Base-by-base conservation (phyloP, 1,140 invertebrate species). In the Zaprionus lachaisei region DNA sequence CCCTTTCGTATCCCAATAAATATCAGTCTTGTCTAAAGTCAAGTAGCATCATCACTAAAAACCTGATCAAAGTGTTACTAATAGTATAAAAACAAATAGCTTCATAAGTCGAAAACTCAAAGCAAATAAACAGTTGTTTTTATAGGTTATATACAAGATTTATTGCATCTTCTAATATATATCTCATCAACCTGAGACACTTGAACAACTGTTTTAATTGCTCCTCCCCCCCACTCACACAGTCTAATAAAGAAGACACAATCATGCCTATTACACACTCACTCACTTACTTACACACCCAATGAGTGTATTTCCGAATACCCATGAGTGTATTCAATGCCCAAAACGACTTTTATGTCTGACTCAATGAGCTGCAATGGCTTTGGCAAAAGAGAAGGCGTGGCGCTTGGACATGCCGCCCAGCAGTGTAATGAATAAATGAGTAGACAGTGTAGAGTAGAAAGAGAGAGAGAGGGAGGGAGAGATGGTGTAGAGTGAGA, bases 391-490 rank as follows among this genome's bases (percentile, higher is more conserved):
- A n/a, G 51, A n/a, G 22, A n/a, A 17, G 37, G 38, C n/a, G 55
- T 57, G 62, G 15, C 11, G 20, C 41, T 15, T 47, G 41, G 9
- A 11, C 47, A 56, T 24, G 1, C 17, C 5, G 15, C 63, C 77
- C 72, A 70, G 63, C 77, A 76, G 51, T 78, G 72, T 89, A 90
- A 84, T 85, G 85, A 90, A 90, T 85, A 89, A 89, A 90, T 90
- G 76, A 90, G 82, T 78, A 75, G 72, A 81, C 9, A 76, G 28
- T 61, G 38, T 26, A 70, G 34, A 64, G 24, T 61, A 64, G 44
- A 69, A 38, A 37, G 44, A 58, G 49, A 69, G 17, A 69, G 41
- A 70, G 12, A 72, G 28, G 61, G 57, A 57, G 51, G 54, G 24
- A 64, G 1, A 26, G 11, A 22, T n/a, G n/a, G 9, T 22, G 24